Percentiles rank a stretch among this genome's conserved stretches.
Conservation (phyloP, 2,797 vertebrate species). For the Cossypha caffra region DNA sequence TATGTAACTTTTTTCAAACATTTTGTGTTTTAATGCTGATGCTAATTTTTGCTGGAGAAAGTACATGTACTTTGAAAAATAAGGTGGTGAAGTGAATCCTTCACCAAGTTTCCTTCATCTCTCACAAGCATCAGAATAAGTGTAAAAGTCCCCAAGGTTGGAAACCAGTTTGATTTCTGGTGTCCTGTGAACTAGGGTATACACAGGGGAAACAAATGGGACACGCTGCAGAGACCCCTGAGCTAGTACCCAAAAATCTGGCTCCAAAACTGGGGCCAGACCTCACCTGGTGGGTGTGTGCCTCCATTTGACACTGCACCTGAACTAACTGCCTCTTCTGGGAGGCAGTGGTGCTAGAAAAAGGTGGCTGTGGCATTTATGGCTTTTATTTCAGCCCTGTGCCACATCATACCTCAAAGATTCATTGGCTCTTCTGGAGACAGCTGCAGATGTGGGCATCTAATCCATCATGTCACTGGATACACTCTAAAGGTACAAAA, state of each 20-base stretch:
- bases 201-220: not conserved
- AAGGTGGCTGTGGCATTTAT: fast-evolving
- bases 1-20: constrained; percentile 6
- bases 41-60: constrained; percentile 29
- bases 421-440: not conserved
- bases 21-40: not conserved
- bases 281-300: not conserved
- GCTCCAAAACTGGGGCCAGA: not conserved
- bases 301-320: not conserved
- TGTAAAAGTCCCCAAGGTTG: not conserved
- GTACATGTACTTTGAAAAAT: not conserved
- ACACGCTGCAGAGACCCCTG: not conserved
- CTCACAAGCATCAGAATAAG: not conserved
- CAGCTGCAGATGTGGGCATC: not conserved
- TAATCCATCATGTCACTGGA: not conserved
- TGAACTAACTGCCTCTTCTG: not conserved
- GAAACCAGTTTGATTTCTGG: not conserved
- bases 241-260: not conserved
- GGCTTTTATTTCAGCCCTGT: not conserved
- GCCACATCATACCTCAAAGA: fast-evolving
- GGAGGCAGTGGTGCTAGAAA: fast-evolving
- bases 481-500: not conserved
- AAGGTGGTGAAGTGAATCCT: not conserved
- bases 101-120: not conserved
- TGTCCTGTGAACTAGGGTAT: not conserved